A percentile compares a stretch with the other conserved stretches of the same genome.
These are phyloP conservation scores for Caenorhabditis zanzibari DNA, from an alignment of 2,888 invertebrate genomes.

Conservation along the genomic window DNA sequence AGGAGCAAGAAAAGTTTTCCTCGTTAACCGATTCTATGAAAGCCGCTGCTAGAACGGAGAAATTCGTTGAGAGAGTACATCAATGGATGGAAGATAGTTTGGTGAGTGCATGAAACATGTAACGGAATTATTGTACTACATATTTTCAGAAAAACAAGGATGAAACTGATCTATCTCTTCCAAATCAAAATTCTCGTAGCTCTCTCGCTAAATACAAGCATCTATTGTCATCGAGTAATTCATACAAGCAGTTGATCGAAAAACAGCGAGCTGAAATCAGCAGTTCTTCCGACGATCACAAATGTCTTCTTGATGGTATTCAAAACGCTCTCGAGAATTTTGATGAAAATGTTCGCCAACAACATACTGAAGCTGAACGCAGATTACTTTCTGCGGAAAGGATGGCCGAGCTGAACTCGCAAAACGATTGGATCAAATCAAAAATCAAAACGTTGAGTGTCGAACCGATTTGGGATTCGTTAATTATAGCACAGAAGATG, in stretches of 20 bases:
- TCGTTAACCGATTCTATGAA: slow-evolving; percentile 16
- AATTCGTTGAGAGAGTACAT: slow-evolving; percentile 49
- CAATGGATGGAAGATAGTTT: slow-evolving; percentile 45
- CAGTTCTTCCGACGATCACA: slow-evolving; percentile 8
- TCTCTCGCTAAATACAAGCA: slow-evolving; percentile 17
- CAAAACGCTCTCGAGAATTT: slow-evolving; percentile 32
- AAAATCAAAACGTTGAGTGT: slow-evolving; percentile 31
- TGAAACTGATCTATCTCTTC: slow-evolving; percentile 15
- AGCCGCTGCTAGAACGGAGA: slow-evolving; percentile 24
- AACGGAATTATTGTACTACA: not conserved
- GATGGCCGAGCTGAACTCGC: slow-evolving; percentile 42
- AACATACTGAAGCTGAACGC: slow-evolving; percentile 23
- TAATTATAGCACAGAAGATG: slow-evolving; percentile 38
- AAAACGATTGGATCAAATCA: slow-evolving; percentile 55
- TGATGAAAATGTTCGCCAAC: slow-evolving; percentile 6
- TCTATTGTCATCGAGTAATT: slow-evolving; percentile 23
- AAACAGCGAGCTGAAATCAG: not conserved
- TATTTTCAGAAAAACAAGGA: slow-evolving; percentile 28
- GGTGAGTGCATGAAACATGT: slow-evolving; percentile 3
- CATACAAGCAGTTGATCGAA: slow-evolving; percentile 27
- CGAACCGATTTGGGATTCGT: slow-evolving; percentile 47
- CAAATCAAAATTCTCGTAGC: slow-evolving; percentile 13
- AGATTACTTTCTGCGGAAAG: slow-evolving; percentile 8
- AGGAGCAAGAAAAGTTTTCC: not conserved
- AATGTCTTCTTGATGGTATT: slow-evolving; percentile 32